phyloP scores from a whole-genome alignment of 2,113 vertebrate genomes.

The Syngnathus scovelli region DNA sequence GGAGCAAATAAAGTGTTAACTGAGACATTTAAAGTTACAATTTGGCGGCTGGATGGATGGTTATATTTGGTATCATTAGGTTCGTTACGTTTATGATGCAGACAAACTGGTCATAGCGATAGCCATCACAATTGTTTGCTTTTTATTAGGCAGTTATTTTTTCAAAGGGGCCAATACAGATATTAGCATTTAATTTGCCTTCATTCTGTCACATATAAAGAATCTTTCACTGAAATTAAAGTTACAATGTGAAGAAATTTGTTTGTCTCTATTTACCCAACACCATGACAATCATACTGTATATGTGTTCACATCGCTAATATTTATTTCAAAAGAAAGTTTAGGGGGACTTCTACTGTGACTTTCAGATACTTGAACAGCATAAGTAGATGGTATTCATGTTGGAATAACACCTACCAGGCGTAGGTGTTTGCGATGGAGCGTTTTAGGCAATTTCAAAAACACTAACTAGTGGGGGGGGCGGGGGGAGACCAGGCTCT shows the following conservation, averaged over 20 bases:
- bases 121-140: slow-evolving; percentile 20
- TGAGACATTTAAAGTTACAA: not conserved
- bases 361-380: slow-evolving; percentile 51
- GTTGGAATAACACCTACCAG: slow-evolving; percentile 42
- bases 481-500: slow-evolving; percentile 5
- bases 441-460: not conserved
- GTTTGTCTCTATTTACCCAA: slow-evolving; percentile 16
- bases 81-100: slow-evolving; percentile 16
- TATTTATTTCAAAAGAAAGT: not conserved
- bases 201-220: slow-evolving; percentile 19
- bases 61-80: not conserved
- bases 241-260: slow-evolving; percentile 5
- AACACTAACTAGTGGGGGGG: slow-evolving; percentile 9
- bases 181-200: slow-evolving; percentile 25
- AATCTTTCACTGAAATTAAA: slow-evolving; percentile 10
- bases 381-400: slow-evolving; percentile 23
- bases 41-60: not conserved
- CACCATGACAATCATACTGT: slow-evolving; percentile 4
- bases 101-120: slow-evolving; percentile 15
- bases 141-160: slow-evolving; percentile 28
- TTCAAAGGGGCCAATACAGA: slow-evolving; percentile 63
- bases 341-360: slow-evolving; percentile 31
- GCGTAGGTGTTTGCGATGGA: slow-evolving; percentile 37
- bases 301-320: not conserved
- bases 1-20: not conserved